Evolutionary conservation across 2,888 invertebrate species (phyloP), one percentile per base, ranked within the genome.

Genomic region (Phyllotreta cruciferae): DNA sequence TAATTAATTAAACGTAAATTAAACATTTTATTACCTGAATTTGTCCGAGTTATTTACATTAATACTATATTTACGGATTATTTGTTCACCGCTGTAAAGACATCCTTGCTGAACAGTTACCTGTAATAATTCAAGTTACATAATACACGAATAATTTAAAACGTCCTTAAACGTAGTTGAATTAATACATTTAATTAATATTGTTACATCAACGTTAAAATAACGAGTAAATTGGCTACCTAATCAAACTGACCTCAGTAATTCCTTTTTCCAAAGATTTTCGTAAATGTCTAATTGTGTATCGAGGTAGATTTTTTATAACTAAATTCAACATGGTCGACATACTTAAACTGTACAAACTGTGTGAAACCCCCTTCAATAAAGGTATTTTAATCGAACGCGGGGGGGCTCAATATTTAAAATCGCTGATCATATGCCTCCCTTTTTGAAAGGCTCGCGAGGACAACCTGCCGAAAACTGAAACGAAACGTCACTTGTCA

Each of bases 231-330:
- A 41, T n/a, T 41, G 14, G 6, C 36, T 35, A 49, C 36, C 14
- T 14, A 39, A 44, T 37, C 11, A 47, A 38, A 69, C 77, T 76
- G 74, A 80, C 81, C 77, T 78, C 76, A 54, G 70, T 55, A 56
- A 74, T 60, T 70, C 70, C 73, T 68, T 73, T 76, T 66, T 77
- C 79, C 64, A 79, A 54, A 68, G 70, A 73, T 68, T 75, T 78
- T 66, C 74, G 74, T 69, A 78, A 62, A 60, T 73, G 72, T 54
- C 77, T 74, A 47, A 75, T 55, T 72, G 79, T 75, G 72, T 75
- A 71, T 66, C 82, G 80, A 68, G 82, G 82, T 73, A 84, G 70
- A 73, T 78, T 81, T 69, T 84, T 81, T 69, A 82, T 78, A 68
- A 83, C 80, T 72, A 83, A 75, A 60, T 81, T 81, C 69, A 85